Base-by-base conservation (phyloP, 2,888 invertebrate species). In the Conistra vaccinii region DNA sequence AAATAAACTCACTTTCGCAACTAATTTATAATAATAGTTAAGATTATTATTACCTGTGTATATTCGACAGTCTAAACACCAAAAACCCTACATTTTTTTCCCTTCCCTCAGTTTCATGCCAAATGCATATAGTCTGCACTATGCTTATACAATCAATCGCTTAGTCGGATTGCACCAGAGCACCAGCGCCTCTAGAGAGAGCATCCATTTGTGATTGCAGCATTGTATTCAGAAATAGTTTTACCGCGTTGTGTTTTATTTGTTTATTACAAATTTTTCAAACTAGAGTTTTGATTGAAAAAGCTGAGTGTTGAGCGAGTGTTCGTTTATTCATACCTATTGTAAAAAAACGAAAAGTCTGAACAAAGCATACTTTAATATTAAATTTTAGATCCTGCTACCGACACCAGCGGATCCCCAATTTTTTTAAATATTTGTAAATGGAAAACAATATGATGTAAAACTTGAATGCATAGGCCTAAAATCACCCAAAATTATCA, bases 201-300 rank as follows among this genome's bases (percentile, higher is more conserved):
- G 4, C 14, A 29, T 65, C 57, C 42, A 60, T 65, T 42, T 39
- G 53, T 79, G 67, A 79, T 68, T 84, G 80, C n/a, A 39, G 48
- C 20, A 58, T 74, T 69, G 66, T 51, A n/a, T 73, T 67, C 67
- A 63, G 57, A 53, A 63, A 70, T 67, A 57, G 81, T 51, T 80
- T 65, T 55, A 32, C 20, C 17, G 14, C 17, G 42, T 45, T 14
- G 29, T 14, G 55, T 32, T n/a, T n/a, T n/a, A n/a, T 55, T 48
- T 62, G 58, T 63, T 60, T 42, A 26, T 63, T 26, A 23, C 14
- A 55, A 67, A 26, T 14, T 75, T 60, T 61, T 66, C 20, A n/a
- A 48, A 48, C 57, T 14, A 3, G 35, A 10, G 23, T 48, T 75
- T 61, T 61, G 66, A 66, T 76, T 76, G 60, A 20, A 81, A 76